Evolutionary conservation across 2,888 invertebrate genomes (phyloP), one percentile per base, ranked within the genome.

Genomic region (Ormyrus pomaceus): DNA sequence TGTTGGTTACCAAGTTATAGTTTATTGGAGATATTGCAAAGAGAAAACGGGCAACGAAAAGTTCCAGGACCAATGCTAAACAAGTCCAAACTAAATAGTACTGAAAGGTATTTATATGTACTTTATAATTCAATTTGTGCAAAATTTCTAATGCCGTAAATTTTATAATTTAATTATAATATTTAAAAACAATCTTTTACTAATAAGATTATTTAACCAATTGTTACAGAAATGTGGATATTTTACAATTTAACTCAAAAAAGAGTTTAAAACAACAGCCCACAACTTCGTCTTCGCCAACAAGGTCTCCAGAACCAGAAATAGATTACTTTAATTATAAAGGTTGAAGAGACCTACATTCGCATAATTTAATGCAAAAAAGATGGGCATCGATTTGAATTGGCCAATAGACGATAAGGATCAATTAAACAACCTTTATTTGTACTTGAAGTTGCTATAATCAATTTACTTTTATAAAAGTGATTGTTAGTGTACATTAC

Each of bases 1-100:
- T 96, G 97, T 82, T 98, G 97, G 97, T 91, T 97, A 86, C 98
- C 98, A 0, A 95, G 96, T 83, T 95, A 96, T 90, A 96, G 96
- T 88, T 92, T 98, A 84, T 91, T 96, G 87, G 95, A 97, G 88
- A 93, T 96, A 82, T 91, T 97, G 81, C 95, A 96, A 86, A 94
- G 97, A 77, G 94, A 97, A 92, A 94, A 94, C 89, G 93, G 96
- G 87, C 94, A 95, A 88, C 93, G 96, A 1, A 95, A 95, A 89
- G 95, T 96, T 82, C 96, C 96, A 56, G 94, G 95, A 61, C 96
- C 96, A 64, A 93, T 94, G 85, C 87, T 91, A 64, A 90, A 89
- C 80, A 86, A 87, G 79, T 85, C 87, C 34, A 88, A 84, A 80
- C 84, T 86, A 19, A 85, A 85, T 71, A 85, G 80, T 53, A 51